Base-by-base conservation (phyloP, 2,888 invertebrate genomes). In the Sinopyrophorus schimmeli region DNA sequence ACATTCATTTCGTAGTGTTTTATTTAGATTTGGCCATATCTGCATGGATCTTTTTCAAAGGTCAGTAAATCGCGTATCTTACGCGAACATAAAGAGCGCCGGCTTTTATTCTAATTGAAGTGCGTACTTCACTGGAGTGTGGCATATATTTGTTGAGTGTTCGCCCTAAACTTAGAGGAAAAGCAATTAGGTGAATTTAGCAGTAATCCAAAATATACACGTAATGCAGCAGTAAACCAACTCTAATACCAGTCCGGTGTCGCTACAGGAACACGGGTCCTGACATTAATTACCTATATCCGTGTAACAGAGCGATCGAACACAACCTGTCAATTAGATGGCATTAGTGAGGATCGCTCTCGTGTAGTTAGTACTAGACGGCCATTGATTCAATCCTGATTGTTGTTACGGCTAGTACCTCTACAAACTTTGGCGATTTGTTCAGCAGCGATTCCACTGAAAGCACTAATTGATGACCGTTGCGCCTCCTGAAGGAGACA, bases 221-320 rank as follows among this genome's bases (percentile, higher is more conserved):
- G 69, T 68, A 65, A 66, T 66, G 67, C 21, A 26, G 68, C 67
- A 64, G 64, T 65, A 66, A 65, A 65, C 65, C 64, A 61, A 61
- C 65, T 66, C 62, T 67, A 66, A 69, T 68, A 57, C 58, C 47
- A 52, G 59, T 57, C 59, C 59, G 53, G 52, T 60, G 60, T 62
- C 60, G 57, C 57, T 56, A 51, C 49, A 56, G 58, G 67, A 69
- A 72, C 72, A 70, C 70, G 71, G 71, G 69, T 70, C 67, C 68
- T 71, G 73, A 73, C 73, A 69, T 72, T 73, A 72, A 73, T 73
- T 73, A 73, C 72, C 72, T 72, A 72, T 70, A 73, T 73, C 72
- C 71, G 70, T 71, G 72, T 72, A 70, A 68, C 67, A 61, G 63
- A 59, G 61, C 69, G 68, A 70, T 71, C 69, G 72, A 70, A 72